Base-by-base conservation (phyloP, 2,888 invertebrate genomes). In the Andrena praecox region DNA sequence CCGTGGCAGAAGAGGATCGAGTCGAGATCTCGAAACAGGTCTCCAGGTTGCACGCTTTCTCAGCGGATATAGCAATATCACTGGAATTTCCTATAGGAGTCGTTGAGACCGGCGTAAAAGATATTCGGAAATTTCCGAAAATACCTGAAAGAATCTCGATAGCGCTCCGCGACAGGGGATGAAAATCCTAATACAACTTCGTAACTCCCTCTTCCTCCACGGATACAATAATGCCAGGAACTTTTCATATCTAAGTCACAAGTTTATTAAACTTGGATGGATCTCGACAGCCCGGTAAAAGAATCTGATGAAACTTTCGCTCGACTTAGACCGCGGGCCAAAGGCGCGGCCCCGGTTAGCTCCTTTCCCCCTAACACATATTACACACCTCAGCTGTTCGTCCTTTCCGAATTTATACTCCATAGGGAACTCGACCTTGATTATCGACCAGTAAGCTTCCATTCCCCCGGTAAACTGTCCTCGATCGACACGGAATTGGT, bases 61-160 rank as follows among this genome's bases (percentile, higher is more conserved):
- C 50, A 33, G 6, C 66, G 60, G 77, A 52, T 33, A 24, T 60
- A 67, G 50, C 64, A 52, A 77, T 75, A 59, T 77, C 66, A n/a
- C 10, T 27, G 59, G 60, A 66, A 66, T 66, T 60, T 35, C 59
- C 66, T 66, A 60, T 50, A 52, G 33, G 59, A 48, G 20, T 66
- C 64, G 24, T 29, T 20, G 20, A 50, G 42, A 2, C 20, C n/a
- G 4, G n/a, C 31, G 24, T 71, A 48, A 60, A 68, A 20, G 60
- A 50, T 74, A 68, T 60, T 60, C 60, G 60, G 50, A 48, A 71
- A 63, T 77, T 56, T 59, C 12, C 31, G 33, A 48, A 35, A 33
- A 63, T 20, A 33, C 24, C 20, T 20, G 24, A 33, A 12, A n/a
- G 48, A 12, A 50, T 31, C 29, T 24, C 48, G 64, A 31, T 54